Evolutionary conservation across 2,113 vertebrate species (phyloP).

Genomic region (Ivindomyrus marchei): DNA sequence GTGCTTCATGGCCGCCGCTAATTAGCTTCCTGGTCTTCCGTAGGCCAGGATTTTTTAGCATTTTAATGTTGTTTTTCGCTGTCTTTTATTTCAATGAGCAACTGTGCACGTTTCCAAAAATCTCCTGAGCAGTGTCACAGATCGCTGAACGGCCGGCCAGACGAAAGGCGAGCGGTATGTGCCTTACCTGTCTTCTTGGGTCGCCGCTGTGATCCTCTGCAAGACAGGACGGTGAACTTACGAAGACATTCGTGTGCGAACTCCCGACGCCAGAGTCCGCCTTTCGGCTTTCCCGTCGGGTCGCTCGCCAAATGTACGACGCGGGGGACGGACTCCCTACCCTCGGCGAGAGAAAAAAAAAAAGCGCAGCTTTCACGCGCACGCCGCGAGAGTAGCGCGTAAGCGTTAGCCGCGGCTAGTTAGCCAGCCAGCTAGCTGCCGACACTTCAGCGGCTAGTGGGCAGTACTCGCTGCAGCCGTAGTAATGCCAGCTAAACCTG

Average conservation of each 20-base stretch:
- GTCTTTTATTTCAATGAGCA: neutral
- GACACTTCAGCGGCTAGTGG: neutral
- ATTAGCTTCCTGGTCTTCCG: neutral
- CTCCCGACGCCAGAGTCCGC: constrained; percentile 15
- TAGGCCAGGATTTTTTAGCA: neutral
- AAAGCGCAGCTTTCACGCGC: neutral
- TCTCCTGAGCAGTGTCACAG: neutral
- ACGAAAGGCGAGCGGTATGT: neutral
- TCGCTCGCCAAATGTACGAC: neutral
- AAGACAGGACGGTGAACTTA: constrained; percentile 27
- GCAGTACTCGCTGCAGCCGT: neutral
- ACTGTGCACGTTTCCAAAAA: neutral
- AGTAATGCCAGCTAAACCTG: constrained; percentile 10
- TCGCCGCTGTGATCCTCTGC: constrained; percentile 6
- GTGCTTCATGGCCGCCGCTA: neutral
- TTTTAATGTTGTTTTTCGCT: neutral
- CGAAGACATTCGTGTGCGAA: constrained; percentile 34
- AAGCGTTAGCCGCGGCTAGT: neutral
- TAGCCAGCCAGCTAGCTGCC: constrained; percentile 1
- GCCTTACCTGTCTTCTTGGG: constrained; percentile 14
- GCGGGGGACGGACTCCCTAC: neutral
- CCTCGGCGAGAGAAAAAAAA: neutral
- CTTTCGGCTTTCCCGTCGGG: neutral
- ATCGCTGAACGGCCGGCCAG: neutral
- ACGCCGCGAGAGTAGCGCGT: neutral